Conservation (phyloP, 2,797 vertebrate species). For the Pseudocheirus occidentalis region DNA sequence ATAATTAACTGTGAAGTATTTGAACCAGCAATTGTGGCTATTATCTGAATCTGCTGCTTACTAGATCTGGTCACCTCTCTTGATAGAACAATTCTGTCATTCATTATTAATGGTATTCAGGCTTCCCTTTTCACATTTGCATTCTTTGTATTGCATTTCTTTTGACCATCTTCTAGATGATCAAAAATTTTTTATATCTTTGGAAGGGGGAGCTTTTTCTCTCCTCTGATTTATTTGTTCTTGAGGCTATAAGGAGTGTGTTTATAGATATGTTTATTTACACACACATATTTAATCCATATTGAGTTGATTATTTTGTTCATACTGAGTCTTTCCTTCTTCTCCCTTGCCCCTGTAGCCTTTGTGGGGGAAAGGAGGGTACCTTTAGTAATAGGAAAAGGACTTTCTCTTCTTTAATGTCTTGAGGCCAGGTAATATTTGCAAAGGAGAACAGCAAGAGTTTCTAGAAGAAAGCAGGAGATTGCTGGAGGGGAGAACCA, state of each 20-base stretch:
- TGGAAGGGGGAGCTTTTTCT: too few relatives aligned
- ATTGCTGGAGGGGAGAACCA: background rate
- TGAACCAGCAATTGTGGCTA: background rate
- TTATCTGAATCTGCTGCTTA: background rate
- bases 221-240: too few relatives aligned
- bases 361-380: background rate
- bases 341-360: background rate
- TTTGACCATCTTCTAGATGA: too few relatives aligned
- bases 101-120: background rate
- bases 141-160: too few relatives aligned
- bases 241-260: too few relatives aligned
- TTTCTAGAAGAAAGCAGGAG: background rate
- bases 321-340: background rate
- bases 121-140: background rate
- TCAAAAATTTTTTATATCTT: too few relatives aligned
- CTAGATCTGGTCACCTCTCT: background rate
- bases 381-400: background rate
- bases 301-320: background rate
- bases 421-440: background rate
- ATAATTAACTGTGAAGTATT: background rate
- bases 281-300: background rate
- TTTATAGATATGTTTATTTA: too few relatives aligned
- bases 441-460: too few relatives aligned
- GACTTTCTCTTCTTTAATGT: background rate
- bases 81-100: background rate